These are phyloP conservation scores for Mormyrus lacerda DNA, from an alignment of 2,113 vertebrate species.

Conservation along the genomic window DNA sequence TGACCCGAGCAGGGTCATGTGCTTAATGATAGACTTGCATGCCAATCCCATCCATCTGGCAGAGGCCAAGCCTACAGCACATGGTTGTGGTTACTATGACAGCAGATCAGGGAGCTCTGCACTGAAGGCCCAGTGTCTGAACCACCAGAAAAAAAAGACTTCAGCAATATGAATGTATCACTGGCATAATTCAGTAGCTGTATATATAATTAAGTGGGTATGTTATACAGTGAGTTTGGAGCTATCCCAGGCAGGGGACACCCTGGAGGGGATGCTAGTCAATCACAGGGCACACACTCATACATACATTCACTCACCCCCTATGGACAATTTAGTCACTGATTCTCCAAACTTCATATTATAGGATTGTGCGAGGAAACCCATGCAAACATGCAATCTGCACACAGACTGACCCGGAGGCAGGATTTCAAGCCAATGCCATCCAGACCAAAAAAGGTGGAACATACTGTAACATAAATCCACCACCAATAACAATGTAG, in stretches of 20 bases:
- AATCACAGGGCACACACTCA: not conserved
- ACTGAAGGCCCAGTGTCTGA: not conserved
- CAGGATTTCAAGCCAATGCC: not conserved
- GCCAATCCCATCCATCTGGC: slow-evolving; percentile 7
- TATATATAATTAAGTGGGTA: not conserved
- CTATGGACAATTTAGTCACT: not conserved
- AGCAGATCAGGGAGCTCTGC: not conserved
- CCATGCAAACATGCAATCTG: not conserved
- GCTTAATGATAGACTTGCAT: slow-evolving; percentile 15
- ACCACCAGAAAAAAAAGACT: not conserved
- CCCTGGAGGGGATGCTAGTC: not conserved
- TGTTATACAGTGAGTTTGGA: not conserved
- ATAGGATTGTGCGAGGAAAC: not conserved
- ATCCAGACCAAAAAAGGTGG: not conserved
- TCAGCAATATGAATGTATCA: not conserved
- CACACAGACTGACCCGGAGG: not conserved
- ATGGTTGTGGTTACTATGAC: slow-evolving; percentile 11
- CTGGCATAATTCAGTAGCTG: not conserved
- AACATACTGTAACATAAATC: not conserved
- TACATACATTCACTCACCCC: not conserved
- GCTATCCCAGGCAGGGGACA: not conserved
- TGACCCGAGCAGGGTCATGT: not conserved
- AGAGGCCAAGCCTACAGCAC: slow-evolving; percentile 8
- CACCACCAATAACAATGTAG: not conserved
- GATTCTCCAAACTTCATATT: not conserved